Base-by-base conservation (phyloP, 1,140 invertebrate species). In the Heliconius melpomene region DNA sequence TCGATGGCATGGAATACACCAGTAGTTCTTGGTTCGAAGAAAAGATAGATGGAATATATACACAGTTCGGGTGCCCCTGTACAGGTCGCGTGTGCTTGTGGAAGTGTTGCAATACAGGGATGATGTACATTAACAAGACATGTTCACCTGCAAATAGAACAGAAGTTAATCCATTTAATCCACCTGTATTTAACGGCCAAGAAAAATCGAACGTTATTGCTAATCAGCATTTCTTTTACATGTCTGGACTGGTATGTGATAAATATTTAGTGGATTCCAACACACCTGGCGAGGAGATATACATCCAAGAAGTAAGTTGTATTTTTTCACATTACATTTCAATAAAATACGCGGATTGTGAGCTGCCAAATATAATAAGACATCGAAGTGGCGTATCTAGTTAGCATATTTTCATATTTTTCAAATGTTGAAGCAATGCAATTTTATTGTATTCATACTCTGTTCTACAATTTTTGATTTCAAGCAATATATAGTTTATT, bases 261-360 rank as follows among this genome's bases (percentile, higher is more conserved):
- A 90, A 89, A 74, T 94, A 93, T 75, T 38, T 88, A 8, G 90
- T 93, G 16, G 90, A 91, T 80, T 83, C 91, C 0, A 83, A 72
- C 11, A 74, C 72, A n/a, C 60, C 76, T 0, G 72, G 72, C 26
- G 89, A 92, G 76, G 86, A 91, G 66, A 82, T 92, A 38, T 92
- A 86, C 60, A 77, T 93, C 50, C 91, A 93, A 84, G 81, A 92
- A 88, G 92, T 93, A 86, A 85, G 81, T 84, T 32, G 29, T 1
- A 32, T 5, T 32, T 32, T 32, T 32, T 1, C 29, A 32, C 29
- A 32, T 32, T 32, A 32, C 29, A 32, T 32, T 32, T 32, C 29
- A 32, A 32, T 20, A n/a, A 52, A 11, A 52, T 52, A 52, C 11
- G 6, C 50, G 2, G 9, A 18, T 52, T 52, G 16, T 16, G 18